Conservation (phyloP, 1,140 invertebrate genomes). For the Drosophila paulistorum region DNA sequence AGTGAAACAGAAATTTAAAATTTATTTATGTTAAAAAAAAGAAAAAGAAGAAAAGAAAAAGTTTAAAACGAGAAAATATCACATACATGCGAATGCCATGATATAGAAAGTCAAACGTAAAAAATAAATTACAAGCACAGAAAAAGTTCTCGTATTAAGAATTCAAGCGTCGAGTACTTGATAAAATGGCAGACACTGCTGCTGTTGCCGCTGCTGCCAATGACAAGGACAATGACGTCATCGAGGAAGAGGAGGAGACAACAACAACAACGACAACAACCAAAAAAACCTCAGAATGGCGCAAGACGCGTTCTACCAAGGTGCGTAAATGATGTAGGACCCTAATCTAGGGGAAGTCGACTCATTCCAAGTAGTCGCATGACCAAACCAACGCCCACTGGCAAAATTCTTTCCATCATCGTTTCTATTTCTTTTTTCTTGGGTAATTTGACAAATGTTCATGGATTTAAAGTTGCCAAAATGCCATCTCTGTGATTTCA, state of each 20-base stretch:
- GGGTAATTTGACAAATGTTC: constrained; percentile 61
- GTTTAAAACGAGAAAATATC: constrained; percentile 4
- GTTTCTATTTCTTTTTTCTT: background rate
- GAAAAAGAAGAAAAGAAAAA: constrained; percentile 27
- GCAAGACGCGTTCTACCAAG: constrained; percentile 78
- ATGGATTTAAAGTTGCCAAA: constrained; percentile 75
- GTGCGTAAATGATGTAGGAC: constrained; percentile 41
- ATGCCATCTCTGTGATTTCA: constrained; percentile 31
- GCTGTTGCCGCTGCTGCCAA: constrained; percentile 39
- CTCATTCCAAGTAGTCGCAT: constrained; percentile 45
- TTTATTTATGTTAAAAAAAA: constrained; percentile 13
- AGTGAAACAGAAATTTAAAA: constrained; percentile 36
- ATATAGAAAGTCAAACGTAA: constrained; percentile 31
- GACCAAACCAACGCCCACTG: constrained; percentile 54
- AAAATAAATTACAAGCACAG: constrained; percentile 43
- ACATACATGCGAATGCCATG: constrained; percentile 24
- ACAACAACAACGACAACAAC: constrained; percentile 67
- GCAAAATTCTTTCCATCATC: constrained; percentile 32
- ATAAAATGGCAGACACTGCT: constrained; percentile 73
- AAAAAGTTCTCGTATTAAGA: constrained; percentile 54
- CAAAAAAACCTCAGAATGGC: constrained; percentile 77
- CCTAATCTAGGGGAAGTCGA: constrained; percentile 23
- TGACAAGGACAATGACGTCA: constrained; percentile 64
- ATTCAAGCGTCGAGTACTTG: constrained; percentile 47
- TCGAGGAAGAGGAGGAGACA: constrained; percentile 59